Evolutionary conservation across 2,888 invertebrate species (phyloP).

Genomic region (Trichacis sp.): DNA sequence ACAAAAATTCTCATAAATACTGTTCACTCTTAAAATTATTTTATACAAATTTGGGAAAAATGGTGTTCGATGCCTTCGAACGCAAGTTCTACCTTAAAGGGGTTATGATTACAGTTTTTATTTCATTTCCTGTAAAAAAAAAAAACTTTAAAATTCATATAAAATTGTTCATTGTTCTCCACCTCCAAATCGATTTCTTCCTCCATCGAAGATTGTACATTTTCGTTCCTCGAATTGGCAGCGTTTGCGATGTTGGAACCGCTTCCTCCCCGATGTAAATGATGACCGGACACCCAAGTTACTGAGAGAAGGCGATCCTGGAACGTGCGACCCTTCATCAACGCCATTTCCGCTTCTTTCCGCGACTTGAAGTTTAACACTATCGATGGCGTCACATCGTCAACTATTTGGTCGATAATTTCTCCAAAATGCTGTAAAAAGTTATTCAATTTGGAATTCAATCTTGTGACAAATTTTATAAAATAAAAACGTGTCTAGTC

Average conservation of each 20-base stretch:
- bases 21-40: too few species aligned
- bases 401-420: constrained; percentile 84
- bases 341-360: constrained; percentile 83
- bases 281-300: constrained; percentile 70
- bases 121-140: too few species aligned
- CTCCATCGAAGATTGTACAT: constrained; percentile 55
- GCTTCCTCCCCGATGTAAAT: constrained; percentile 68
- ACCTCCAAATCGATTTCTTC: constrained; percentile 66
- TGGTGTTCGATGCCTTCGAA: too few species aligned
- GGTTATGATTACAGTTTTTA: too few species aligned
- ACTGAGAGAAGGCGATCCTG: constrained; percentile 73
- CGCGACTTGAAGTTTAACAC: constrained; percentile 81
- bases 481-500: too few species aligned
- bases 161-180: too few species aligned
- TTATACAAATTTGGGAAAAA: too few species aligned
- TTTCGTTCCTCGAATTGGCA: constrained; percentile 57
- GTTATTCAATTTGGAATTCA: too few species aligned
- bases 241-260: constrained; percentile 51
- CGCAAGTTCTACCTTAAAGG: too few species aligned
- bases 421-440: constrained; percentile 84
- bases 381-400: constrained; percentile 81
- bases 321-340: constrained; percentile 82
- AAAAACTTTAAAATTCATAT: too few species aligned
- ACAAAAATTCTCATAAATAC: too few species aligned
- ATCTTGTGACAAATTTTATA: too few species aligned